Evolutionary conservation across 2,797 vertebrate genomes (phyloP).

Genomic region (Oceanodroma leucorhoa): DNA sequence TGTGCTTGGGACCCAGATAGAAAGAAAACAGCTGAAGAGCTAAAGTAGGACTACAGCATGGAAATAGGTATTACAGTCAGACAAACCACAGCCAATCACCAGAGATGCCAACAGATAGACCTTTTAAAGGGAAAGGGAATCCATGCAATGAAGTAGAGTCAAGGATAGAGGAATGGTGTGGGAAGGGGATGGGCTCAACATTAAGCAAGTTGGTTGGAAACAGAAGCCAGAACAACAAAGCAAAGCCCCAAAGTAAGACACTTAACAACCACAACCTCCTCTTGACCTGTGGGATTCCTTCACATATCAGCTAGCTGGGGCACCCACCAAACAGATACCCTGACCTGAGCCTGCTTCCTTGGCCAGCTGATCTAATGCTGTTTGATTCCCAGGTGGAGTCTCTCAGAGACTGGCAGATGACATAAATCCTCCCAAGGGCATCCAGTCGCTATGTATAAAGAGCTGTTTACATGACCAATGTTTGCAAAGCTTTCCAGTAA

Average conservation of each 20-base stretch:
- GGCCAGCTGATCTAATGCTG: neutral
- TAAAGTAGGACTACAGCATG: neutral
- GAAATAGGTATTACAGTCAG: neutral
- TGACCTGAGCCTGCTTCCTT: neutral
- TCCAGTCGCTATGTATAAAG: neutral
- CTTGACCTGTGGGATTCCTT: neutral
- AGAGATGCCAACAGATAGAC: neutral
- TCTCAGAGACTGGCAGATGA: neutral
- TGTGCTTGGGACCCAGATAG: neutral
- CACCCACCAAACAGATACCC: neutral
- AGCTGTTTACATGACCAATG: slow-evolving; percentile 29
- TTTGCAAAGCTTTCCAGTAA: slow-evolving; percentile 41
- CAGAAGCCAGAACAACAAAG: neutral
- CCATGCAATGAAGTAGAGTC: neutral
- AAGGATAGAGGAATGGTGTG: neutral
- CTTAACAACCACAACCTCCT: neutral
- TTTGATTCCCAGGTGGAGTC: neutral
- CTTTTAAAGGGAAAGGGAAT: neutral
- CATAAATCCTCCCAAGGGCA: neutral
- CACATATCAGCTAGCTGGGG: neutral
- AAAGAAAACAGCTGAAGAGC: neutral
- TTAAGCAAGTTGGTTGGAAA: neutral
- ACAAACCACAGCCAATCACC: neutral
- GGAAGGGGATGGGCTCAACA: neutral
- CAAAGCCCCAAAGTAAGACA: neutral